Percentiles rank a stretch among this genome's conserved stretches.
Evolutionary conservation across 2,113 vertebrate genomes (phyloP).

Genomic region (Anthoscopus minutus): DNA sequence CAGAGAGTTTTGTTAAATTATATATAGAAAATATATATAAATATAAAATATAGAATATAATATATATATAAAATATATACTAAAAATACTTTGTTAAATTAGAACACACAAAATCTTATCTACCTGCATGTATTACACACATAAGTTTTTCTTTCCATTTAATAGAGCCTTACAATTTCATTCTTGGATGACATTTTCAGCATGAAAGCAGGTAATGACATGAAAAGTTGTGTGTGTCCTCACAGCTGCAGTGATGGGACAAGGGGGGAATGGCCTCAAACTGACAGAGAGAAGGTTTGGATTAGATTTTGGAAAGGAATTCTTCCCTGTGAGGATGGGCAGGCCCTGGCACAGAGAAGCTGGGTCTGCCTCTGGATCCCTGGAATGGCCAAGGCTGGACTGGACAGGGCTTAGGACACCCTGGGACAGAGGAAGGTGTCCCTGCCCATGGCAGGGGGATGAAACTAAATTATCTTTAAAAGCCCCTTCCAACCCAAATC

Average conservation of each 20-base stretch:
- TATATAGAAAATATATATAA: too few species aligned
- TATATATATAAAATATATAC: too few species aligned
- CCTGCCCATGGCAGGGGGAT: background rate
- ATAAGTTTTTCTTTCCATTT: background rate
- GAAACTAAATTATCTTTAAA: background rate
- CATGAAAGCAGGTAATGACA: background rate
- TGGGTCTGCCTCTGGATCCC: background rate
- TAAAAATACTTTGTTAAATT: background rate
- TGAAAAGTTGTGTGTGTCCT: background rate
- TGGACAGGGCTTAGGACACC: rapidly evolving
- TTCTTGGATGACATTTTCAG: background rate
- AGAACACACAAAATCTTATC: background rate
- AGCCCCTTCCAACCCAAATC: background rate
- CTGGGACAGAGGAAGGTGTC: background rate
- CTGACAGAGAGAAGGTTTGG: background rate
- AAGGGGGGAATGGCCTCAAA: background rate
- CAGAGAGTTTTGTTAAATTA: background rate
- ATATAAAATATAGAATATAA: too few species aligned
- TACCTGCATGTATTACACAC: background rate
- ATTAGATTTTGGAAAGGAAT: background rate
- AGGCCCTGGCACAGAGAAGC: background rate
- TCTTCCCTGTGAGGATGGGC: background rate
- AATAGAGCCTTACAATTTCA: background rate
- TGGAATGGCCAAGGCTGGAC: rapidly evolving
- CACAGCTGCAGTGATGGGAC: background rate